These are phyloP conservation scores for Hyphantria cunea DNA, from an alignment of 1,140 invertebrate species.

Conservation along the genomic window DNA sequence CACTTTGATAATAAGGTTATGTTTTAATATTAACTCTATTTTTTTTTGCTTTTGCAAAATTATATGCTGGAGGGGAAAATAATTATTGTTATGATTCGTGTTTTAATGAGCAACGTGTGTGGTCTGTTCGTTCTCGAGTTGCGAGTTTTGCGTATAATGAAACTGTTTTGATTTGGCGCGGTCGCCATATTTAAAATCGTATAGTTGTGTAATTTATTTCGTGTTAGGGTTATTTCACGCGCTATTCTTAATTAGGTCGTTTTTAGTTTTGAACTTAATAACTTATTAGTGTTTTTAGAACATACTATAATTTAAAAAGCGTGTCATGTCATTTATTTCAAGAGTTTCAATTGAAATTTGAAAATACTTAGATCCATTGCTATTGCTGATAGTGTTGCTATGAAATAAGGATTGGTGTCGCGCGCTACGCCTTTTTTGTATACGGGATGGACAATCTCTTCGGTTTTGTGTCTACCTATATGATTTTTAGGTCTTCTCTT, in stretches of 20 bases:
- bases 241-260: not conserved
- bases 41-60: conserved; percentile 63
- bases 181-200: conserved; percentile 26
- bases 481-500: too few species aligned
- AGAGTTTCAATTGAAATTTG: too few species aligned
- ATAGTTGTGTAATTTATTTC: conserved; percentile 4
- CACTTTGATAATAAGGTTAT: conserved; percentile 79
- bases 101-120: conserved; percentile 72
- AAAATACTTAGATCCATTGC: too few species aligned
- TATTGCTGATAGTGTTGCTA: too few species aligned
- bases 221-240: not conserved
- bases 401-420: too few species aligned
- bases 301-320: too few species aligned
- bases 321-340: too few species aligned
- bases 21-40: conserved; percentile 72
- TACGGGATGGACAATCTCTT: too few species aligned
- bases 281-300: not conserved
- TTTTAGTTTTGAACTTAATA: not conserved
- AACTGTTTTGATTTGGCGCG: conserved; percentile 45
- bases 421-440: too few species aligned
- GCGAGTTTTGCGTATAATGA: conserved; percentile 48
- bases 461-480: too few species aligned
- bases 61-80: conserved; percentile 63
- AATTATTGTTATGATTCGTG: conserved; percentile 66
- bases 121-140: conserved; percentile 48